Evolutionary conservation across 2,113 vertebrate genomes (phyloP), one percentile per base, ranked within the genome.

Genomic region (Platichthys flesus): DNA sequence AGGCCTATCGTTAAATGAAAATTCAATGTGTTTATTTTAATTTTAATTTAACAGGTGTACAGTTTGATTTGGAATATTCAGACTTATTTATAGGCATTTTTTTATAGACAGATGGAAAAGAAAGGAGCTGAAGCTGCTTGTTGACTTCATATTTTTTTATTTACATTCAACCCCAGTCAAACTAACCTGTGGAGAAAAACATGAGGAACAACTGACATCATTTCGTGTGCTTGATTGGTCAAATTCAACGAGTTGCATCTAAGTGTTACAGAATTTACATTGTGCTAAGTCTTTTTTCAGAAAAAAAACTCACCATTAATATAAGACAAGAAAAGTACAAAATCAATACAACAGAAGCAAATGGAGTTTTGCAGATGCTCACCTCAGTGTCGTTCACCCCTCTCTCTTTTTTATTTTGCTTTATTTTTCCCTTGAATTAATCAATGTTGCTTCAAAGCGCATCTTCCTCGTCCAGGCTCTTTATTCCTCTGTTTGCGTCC

Each of bases 401-500:
- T 7, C 13, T 10, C 0, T 51, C 37, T 10, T 1, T 31, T 31
- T 31, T 4, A 15, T 12, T n/a, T 3, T 52, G 45, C 16, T 59
- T 55, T 35, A 52, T 31, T 45, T 58, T 52, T 18, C 9, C 23
- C 45, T 35, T 45, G 14, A 64, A 65, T 68, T 54, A 75, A 57
- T 35, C 76, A 52, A 35, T 45, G 23, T 56, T 51, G 59, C 10
- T 9, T 35, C 67, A 64, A 10, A 47, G 60, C 16, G 56, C 55
- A 71, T 24, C 28, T 35, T 66, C 76, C 70, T 65, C 63, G 40
- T 37, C 12, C 23, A 23, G 15, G 14, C 7, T 72, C 82, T 80
- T 56, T 31, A 31, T 87, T 62, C 67, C 55, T 67, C 51, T 47
- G 14, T 79, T 79, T 78, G 9, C 52, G 0, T 57, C 40, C 24